Conservation (phyloP, 2,797 vertebrate species). For the Schizopygopsis malacanthus region DNA sequence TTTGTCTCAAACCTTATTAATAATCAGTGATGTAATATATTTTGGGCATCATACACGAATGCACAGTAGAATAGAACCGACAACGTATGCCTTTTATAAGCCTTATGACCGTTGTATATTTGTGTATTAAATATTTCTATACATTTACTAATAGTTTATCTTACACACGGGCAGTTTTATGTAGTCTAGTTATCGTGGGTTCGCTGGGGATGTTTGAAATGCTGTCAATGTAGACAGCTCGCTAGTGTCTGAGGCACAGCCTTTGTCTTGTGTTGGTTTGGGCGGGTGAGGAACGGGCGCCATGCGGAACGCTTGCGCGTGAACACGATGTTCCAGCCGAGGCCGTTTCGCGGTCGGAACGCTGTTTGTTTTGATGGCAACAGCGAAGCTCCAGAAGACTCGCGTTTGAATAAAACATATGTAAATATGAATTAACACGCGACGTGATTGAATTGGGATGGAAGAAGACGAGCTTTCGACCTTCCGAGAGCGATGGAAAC, state of each 20-base stretch:
- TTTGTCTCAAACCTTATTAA: not conserved
- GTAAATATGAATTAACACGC: not conserved
- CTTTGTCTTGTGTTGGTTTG: not conserved
- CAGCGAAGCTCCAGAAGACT: not conserved
- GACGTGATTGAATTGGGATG: constrained; percentile 62
- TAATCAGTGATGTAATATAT: not conserved
- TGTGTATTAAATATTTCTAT: not conserved
- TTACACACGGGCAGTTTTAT: not conserved
- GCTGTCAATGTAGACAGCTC: not conserved
- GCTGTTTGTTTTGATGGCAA: constrained; percentile 45
- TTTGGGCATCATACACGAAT: not conserved
- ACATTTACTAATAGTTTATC: not conserved
- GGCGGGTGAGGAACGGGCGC: not conserved
- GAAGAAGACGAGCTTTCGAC: constrained; percentile 72
- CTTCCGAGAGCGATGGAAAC: constrained; percentile 78
- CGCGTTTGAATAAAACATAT: too few species aligned
- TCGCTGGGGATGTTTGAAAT: not conserved
- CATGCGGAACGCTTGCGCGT: constrained; percentile 45
- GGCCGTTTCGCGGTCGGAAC: constrained; percentile 32
- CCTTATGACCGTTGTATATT: not conserved
- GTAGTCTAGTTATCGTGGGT: not conserved
- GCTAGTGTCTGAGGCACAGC: not conserved
- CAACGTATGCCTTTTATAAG: not conserved
- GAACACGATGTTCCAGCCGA: constrained; percentile 38
- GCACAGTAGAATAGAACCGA: not conserved